Evolutionary conservation across 2,888 invertebrate species (phyloP).

Genomic region (Cheilosia vernalis): DNA sequence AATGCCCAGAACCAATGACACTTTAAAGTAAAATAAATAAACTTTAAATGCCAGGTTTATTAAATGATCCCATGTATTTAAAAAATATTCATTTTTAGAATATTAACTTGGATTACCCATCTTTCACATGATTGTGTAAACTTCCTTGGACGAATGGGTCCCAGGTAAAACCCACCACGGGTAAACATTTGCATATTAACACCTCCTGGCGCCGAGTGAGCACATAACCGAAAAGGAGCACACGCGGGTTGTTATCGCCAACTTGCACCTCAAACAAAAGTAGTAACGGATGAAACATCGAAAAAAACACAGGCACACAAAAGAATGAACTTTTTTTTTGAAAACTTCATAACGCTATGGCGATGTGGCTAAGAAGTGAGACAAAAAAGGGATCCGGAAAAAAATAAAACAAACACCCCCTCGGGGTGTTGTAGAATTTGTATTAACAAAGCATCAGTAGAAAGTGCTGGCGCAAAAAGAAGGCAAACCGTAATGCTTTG

Average conservation of each 20-base stretch:
- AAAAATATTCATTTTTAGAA: too few relatives aligned
- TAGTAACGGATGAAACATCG: conserved; percentile 47
- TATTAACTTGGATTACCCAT: too few relatives aligned
- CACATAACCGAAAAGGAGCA: conserved; percentile 14
- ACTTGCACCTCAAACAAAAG: conserved; percentile 54
- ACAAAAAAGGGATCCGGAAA: conserved; percentile 45
- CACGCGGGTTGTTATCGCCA: conserved; percentile 60
- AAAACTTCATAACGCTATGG: conserved; percentile 70
- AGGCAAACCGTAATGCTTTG: conserved; percentile 33
- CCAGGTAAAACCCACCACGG: neutral
- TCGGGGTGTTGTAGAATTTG: conserved; percentile 59
- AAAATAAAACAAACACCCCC: conserved; percentile 33
- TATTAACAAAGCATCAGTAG: conserved; percentile 68
- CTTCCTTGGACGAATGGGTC: too few relatives aligned
- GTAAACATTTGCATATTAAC: conserved; percentile 54
- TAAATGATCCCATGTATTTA: too few relatives aligned
- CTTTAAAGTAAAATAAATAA: too few relatives aligned
- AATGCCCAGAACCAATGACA: too few relatives aligned
- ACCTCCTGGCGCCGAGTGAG: conserved; percentile 18
- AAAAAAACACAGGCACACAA: conserved; percentile 20
- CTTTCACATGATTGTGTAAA: too few relatives aligned
- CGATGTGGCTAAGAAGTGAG: conserved; percentile 54
- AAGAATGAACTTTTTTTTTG: conserved; percentile 52
- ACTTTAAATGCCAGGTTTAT: too few relatives aligned
- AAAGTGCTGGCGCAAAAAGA: conserved; percentile 34